Evolutionary conservation across 2,113 vertebrate genomes (phyloP).

Genomic region (Marmota monax): DNA sequence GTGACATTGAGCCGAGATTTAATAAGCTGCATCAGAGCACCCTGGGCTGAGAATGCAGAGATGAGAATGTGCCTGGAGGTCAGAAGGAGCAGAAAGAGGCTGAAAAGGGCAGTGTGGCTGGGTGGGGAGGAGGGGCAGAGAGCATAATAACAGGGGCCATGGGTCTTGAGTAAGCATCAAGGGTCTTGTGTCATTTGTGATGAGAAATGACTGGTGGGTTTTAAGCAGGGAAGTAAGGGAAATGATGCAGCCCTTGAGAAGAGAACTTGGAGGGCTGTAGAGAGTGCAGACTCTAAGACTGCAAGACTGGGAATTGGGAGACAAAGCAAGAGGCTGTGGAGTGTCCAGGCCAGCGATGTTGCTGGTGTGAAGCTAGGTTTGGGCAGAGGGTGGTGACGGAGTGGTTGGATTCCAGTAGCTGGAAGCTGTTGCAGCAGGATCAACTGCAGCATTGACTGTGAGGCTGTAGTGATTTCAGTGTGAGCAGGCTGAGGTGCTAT

Average conservation of each 20-base stretch:
- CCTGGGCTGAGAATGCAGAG: not conserved
- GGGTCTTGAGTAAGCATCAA: not conserved
- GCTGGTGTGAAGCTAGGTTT: not conserved
- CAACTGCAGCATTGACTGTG: not conserved
- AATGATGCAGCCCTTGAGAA: not conserved
- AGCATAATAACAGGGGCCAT: not conserved
- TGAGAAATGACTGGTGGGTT: not conserved
- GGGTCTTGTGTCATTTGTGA: constrained; percentile 24
- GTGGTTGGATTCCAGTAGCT: not conserved
- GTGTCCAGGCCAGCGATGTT: not conserved
- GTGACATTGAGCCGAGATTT: not conserved
- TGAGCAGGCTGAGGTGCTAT: not conserved
- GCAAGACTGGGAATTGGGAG: not conserved
- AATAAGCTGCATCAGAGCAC: not conserved
- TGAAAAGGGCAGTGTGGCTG: not conserved
- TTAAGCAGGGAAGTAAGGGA: not conserved
- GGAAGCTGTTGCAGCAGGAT: not conserved
- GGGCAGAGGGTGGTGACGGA: not conserved
- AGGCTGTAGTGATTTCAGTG: not conserved
- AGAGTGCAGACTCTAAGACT: no score
- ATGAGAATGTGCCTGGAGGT: not conserved
- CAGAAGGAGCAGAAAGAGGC: not conserved
- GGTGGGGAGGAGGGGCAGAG: not conserved
- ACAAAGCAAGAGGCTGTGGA: not conserved
- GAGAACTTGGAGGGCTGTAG: not conserved